Conservation (phyloP, 64 coral and sea anemone species). For the Stichodactyla mertensii region DNA sequence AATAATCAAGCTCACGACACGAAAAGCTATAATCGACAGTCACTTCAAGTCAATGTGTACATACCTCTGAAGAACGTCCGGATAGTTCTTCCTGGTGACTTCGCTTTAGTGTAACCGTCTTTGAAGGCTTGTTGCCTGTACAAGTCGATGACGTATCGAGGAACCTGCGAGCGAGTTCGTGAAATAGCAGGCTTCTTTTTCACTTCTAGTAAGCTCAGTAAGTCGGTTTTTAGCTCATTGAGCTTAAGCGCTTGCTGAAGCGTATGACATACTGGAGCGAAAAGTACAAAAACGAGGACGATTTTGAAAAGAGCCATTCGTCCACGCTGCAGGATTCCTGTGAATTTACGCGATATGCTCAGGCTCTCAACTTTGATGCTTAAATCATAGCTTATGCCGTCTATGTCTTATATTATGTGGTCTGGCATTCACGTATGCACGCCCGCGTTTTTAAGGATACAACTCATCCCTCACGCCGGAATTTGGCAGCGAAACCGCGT, state of each 20-base stretch:
- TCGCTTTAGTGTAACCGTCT: constrained; percentile 55
- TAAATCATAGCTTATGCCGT: not conserved
- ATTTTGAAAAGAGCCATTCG: constrained; percentile 50
- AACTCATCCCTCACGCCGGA: constrained; percentile 26
- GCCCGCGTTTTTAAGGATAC: constrained; percentile 13
- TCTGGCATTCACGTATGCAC: constrained; percentile 9
- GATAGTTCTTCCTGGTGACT: constrained; percentile 58
- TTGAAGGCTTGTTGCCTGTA: constrained; percentile 61
- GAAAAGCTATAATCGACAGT: not conserved
- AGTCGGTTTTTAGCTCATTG: constrained; percentile 54
- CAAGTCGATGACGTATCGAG: constrained; percentile 81
- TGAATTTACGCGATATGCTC: constrained; percentile 1
- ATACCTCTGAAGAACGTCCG: constrained; percentile 92
- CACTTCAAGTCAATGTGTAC: constrained; percentile 4
- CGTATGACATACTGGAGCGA: constrained; percentile 33
- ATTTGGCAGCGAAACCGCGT: constrained; percentile 24
- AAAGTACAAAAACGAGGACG: constrained; percentile 47
- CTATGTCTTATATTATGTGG: constrained; percentile 19
- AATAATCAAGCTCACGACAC: constrained; percentile 58
- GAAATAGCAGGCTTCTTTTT: constrained; percentile 69
- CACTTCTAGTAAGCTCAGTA: constrained; percentile 72
- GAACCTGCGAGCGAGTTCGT: constrained; percentile 70
- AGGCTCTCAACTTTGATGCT: constrained; percentile 10
- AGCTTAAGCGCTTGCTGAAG: constrained; percentile 40
- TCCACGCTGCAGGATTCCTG: constrained; percentile 38